A percentile compares a stretch with the other conserved stretches of the same genome.
These are phyloP conservation scores for Poeciliopsis paucimaculata DNA, from an alignment of 2,797 vertebrate species.

Conservation along the genomic window DNA sequence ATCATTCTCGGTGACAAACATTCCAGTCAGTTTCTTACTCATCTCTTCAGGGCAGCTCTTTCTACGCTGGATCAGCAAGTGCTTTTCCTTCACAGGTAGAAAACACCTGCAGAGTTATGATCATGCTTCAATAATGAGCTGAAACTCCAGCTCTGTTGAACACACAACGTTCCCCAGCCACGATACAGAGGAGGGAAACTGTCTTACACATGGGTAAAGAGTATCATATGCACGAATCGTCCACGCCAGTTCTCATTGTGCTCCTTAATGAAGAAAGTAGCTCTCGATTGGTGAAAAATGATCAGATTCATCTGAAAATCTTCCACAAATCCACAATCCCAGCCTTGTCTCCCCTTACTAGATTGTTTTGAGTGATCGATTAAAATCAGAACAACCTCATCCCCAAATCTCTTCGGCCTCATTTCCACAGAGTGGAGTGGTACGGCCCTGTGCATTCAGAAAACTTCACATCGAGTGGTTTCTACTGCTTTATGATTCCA, in stretches of 20 bases:
- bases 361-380: constrained; percentile 60
- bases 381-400: constrained; percentile 46
- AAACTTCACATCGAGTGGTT: constrained; percentile 26
- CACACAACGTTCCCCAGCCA: constrained; percentile 31
- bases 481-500: constrained; percentile 42
- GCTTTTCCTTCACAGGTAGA: constrained; percentile 11
- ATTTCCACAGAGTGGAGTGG: neutral
- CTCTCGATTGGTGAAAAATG: constrained; percentile 67
- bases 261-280: constrained; percentile 67
- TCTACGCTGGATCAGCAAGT: constrained; percentile 32
- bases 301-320: constrained; percentile 42
- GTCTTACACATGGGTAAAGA: constrained; percentile 39
- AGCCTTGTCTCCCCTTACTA: constrained; percentile 5
- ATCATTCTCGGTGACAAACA: constrained; percentile 29
- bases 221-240: constrained; percentile 60
- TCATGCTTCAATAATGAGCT: constrained; percentile 55
- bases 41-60: constrained; percentile 22
- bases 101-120: constrained; percentile 52
- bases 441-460: neutral
- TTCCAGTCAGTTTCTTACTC: constrained; percentile 35
- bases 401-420: constrained; percentile 15
- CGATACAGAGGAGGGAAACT: neutral
- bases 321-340: constrained; percentile 17
- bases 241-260: constrained; percentile 49
- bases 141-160: constrained; percentile 50